Base-by-base conservation (phyloP, 2,888 invertebrate species). In the Sturmia bella region DNA sequence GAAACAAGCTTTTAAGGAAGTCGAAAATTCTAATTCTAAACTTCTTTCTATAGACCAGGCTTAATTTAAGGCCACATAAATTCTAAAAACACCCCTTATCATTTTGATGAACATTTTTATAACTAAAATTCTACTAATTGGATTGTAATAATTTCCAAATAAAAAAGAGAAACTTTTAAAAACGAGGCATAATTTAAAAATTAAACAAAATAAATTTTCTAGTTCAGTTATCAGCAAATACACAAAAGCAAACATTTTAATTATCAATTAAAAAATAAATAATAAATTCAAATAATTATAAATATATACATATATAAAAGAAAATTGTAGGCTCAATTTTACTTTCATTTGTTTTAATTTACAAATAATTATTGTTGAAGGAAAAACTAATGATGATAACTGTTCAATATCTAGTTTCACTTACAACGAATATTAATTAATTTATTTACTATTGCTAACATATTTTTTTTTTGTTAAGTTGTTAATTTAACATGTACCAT, bases 361-460 rank as follows among this genome's bases (percentile, higher is more conserved):
- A 41, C 32, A n/a, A 52, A 74, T 43, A 57, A 48, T 3, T 27
- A 21, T 24, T 63, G 13, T 37, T 63, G 39, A 57, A 32, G 27
- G 13, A 68, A 37, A 43, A 24, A 56, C 41, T 17, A 59, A 66
- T 57, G 13, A 61, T 19, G 15, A 76, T 50, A 43, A 59, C 64
- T 54, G 45, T 74, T 50, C 64, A 59, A 54, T 52, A 32, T 78
- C 74, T 78, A 74, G 82, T 82, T 82, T 77, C 82, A 78, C 78
- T 78, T 78, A 82, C 82, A 82, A 82, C 82, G 82, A 82, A 77
- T 66, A 82, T 74, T 59, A 74, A 78, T 78, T 78, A 78, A 78
- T 82, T 81, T 27, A 77, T 68, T 59, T 52, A 59, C 59, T 75
- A 41, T 69, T 61, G 37, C 59, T 61, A 61, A 61, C 11, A 37